Evolutionary conservation across 2,113 vertebrate genomes (phyloP), one percentile per base, ranked within the genome.

Genomic region (Mormyrus iriodes): DNA sequence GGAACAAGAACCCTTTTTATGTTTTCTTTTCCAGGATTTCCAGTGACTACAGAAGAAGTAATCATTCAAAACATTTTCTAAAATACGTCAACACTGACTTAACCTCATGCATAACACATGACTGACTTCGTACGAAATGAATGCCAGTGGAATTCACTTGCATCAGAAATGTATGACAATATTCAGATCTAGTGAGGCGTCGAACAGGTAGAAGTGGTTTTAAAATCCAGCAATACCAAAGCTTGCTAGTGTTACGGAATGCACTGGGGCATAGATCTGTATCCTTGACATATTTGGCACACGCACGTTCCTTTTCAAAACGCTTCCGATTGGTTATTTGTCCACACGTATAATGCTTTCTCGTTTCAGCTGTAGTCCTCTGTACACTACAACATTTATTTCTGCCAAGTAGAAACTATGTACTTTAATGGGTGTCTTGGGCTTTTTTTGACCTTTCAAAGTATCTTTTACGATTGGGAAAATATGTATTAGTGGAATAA

Each of bases 41-140:
- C 51, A 27, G 21, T 85, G n/a, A 76, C 87, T 73, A 82, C 90
- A 90, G 82, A 48, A 83, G 61, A 39, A 90, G 90, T 27, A 86
- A 39, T 73, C 84, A n/a, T 85, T 19, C 88, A 24, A 79, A 69
- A 89, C 88, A 61, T 84, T 82, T 73, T 42, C 39, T 8, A 89
- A 92, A 90, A 89, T 86, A 92, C 90, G 90, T 88, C 76, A 88
- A 89, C 55, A 86, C 61, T 58, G 84, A 91, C 87, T 87, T 86
- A 10, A 90, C n/a, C 65, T 91, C 93, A 93, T 93, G 93, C 93
- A 91, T 88, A 90, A 92, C 87, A 92, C 87, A 73, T 91, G 85
- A 89, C 61, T 69, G 12, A 52, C 88, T 93, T 90, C 88, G 83
- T 91, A 92, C 90, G 92, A 92, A 93, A 92, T 90, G 86, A 92